phyloP scores from a whole-genome alignment of 1,140 invertebrate species.

The Bilobella aurantiaca region DNA sequence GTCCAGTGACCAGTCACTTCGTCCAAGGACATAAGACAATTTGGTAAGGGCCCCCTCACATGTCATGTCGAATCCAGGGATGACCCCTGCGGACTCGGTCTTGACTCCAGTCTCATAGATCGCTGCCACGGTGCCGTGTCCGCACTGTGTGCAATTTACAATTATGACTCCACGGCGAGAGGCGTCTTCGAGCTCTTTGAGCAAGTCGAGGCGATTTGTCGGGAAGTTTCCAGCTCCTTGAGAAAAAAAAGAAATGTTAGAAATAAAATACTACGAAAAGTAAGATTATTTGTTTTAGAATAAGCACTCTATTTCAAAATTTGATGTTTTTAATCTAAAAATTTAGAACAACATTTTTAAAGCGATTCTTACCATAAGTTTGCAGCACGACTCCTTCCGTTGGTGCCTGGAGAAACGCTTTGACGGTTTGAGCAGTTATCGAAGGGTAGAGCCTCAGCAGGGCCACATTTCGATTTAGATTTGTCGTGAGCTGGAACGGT shows the following conservation, averaged over 20 bases:
- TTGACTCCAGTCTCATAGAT: slow-evolving; percentile 75
- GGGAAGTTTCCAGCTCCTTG: slow-evolving; percentile 77
- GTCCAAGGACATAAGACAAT: slow-evolving; percentile 78
- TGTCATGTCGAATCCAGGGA: slow-evolving; percentile 89
- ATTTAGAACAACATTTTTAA: background rate
- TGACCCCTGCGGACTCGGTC: slow-evolving; percentile 46
- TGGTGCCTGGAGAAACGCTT: slow-evolving; percentile 67
- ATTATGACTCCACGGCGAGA: slow-evolving; percentile 71
- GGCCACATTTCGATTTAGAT: slow-evolving; percentile 72
- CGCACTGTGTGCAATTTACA: slow-evolving; percentile 86
- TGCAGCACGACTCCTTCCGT: slow-evolving; percentile 82
- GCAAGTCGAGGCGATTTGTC: slow-evolving; percentile 65
- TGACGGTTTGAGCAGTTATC: slow-evolving; percentile 66
- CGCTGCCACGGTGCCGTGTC: slow-evolving; percentile 56
- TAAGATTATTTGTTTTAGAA: too few species aligned
- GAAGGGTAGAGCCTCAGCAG: slow-evolving; percentile 79
- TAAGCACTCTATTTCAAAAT: too few species aligned
- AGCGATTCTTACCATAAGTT: slow-evolving; percentile 59
- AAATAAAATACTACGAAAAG: too few species aligned
- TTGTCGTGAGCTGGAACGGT: slow-evolving; percentile 63
- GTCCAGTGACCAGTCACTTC: slow-evolving; percentile 60
- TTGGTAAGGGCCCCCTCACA: slow-evolving; percentile 87
- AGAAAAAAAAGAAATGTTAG: background rate
- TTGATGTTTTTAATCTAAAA: background rate
- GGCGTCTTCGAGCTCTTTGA: slow-evolving; percentile 62